Conservation (phyloP, 2,888 invertebrate species). For the Gortyna flavago region DNA sequence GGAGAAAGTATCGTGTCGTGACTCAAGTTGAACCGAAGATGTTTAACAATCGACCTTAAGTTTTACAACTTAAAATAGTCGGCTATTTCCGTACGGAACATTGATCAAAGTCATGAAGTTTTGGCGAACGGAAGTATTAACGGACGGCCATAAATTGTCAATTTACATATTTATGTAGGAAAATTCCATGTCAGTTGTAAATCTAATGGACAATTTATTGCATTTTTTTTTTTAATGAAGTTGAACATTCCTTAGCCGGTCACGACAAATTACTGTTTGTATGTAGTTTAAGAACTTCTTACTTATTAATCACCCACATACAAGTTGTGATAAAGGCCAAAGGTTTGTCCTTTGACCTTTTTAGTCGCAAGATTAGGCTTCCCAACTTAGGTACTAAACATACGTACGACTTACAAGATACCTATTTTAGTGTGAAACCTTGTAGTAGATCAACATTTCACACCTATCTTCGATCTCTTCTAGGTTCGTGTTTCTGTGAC, state of each 20-base stretch:
- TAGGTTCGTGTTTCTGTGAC: background rate
- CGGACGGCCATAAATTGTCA: slow-evolving; percentile 19
- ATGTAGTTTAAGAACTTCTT: background rate
- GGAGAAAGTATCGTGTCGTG: slow-evolving; percentile 63
- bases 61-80: slow-evolving; percentile 68
- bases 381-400: background rate
- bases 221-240: background rate
- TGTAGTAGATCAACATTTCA: background rate
- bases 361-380: background rate
- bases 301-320: background rate
- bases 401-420: background rate
- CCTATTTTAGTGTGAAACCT: background rate
- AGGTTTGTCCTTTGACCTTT: background rate
- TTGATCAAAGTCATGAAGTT: slow-evolving; percentile 65
- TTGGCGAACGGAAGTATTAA: slow-evolving; percentile 44
- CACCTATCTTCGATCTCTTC: background rate
- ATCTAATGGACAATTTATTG: slow-evolving; percentile 14
- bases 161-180: slow-evolving; percentile 18
- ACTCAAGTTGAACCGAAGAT: slow-evolving; percentile 51
- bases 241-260: background rate
- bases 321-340: background rate
- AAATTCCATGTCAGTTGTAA: background rate
- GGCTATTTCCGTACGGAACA: slow-evolving; percentile 63
- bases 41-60: slow-evolving; percentile 69
- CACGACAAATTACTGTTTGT: background rate